Evolutionary conservation across 2,888 invertebrate species (phyloP).

Genomic region (Dione vanillae): DNA sequence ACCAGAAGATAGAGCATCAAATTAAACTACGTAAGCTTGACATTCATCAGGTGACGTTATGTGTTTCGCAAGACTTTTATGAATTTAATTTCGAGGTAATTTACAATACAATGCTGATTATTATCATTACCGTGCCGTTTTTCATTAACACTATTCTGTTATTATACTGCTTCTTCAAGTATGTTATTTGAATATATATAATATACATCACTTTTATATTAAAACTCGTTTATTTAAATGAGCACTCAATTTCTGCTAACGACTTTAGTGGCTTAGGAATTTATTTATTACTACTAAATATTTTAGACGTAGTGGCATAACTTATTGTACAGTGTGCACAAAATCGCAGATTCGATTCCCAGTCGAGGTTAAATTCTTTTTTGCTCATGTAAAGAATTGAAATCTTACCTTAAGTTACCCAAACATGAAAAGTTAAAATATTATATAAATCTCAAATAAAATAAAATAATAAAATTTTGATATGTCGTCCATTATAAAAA

Average conservation of each 20-base stretch:
- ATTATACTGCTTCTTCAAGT: conserved; percentile 27
- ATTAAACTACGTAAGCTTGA: conserved; percentile 43
- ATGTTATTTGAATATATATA: background rate
- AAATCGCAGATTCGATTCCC: background rate
- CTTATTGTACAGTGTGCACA: no score
- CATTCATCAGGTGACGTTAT: conserved; percentile 46
- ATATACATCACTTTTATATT: conserved; percentile 12
- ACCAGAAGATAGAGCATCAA: conserved; percentile 10
- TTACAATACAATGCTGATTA: conserved; percentile 57
- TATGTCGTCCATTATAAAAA: conserved; percentile 53
- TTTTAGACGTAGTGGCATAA: background rate
- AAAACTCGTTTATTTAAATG: conserved; percentile 25
- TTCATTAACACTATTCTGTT: conserved; percentile 31
- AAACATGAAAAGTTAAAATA: no score
- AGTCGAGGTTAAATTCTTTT: no score
- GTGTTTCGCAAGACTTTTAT: conserved; percentile 49
- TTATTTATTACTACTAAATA: background rate
- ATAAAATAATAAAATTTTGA: background rate
- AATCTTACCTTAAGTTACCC: no score
- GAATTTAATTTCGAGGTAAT: conserved; percentile 58
- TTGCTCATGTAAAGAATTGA: no score
- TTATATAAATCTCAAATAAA: conserved; percentile 8
- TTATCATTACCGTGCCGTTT: conserved; percentile 38
- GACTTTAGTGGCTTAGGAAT: background rate
- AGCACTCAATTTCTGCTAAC: background rate